Evolutionary conservation across 1,140 invertebrate species (phyloP).

Genomic region (Drosophila kohkoa): DNA sequence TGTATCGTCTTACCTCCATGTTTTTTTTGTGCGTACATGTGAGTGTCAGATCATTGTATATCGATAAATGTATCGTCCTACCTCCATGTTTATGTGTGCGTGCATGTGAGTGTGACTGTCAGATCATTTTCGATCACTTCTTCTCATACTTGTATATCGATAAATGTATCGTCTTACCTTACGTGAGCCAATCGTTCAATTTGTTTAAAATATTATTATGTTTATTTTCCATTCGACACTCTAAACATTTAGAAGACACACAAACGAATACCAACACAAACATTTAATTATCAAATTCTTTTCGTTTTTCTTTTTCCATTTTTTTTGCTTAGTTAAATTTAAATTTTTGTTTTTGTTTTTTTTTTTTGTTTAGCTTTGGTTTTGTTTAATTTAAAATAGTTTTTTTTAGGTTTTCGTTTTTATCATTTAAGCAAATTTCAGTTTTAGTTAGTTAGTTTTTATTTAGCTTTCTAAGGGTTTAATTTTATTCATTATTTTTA

Average conservation of each 20-base stretch:
- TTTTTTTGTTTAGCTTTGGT: slow-evolving; percentile 12
- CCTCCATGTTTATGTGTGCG: background rate
- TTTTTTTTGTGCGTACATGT: no score
- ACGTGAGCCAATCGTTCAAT: slow-evolving; percentile 7
- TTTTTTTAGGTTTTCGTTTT: slow-evolving; percentile 24
- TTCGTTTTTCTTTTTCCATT: slow-evolving; percentile 14
- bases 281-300: slow-evolving; percentile 39
- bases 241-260: slow-evolving; percentile 53
- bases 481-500: slow-evolving; percentile 16
- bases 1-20: no score
- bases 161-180: no score
- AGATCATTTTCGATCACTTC: no score
- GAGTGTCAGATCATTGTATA: no score
- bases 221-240: slow-evolving; percentile 16
- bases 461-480: slow-evolving; percentile 32
- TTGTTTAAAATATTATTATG: slow-evolving; percentile 16
- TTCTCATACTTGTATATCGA: no score
- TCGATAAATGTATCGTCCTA: no score
- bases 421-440: slow-evolving; percentile 2
- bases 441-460: slow-evolving; percentile 35
- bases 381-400: slow-evolving; percentile 12
- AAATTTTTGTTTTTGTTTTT: slow-evolving; percentile 1
- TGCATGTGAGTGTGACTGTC: background rate
- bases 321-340: background rate
- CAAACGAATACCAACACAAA: slow-evolving; percentile 47